These are phyloP conservation scores for Vireo altiloquus DNA, from an alignment of 2,113 vertebrate genomes.

Conservation along the genomic window DNA sequence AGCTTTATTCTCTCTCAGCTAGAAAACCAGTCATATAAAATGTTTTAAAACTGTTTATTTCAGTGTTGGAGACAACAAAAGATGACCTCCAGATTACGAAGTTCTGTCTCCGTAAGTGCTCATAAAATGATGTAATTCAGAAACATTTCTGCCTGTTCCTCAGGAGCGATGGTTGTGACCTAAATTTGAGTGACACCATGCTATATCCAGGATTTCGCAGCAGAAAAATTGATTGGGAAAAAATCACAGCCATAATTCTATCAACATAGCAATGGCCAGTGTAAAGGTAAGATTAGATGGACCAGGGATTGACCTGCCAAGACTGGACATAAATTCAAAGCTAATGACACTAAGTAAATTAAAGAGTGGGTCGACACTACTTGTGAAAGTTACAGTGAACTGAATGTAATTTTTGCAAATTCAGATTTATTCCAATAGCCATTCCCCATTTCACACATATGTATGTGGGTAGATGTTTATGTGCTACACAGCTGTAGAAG, in stretches of 20 bases:
- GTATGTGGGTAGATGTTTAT: rapidly evolving
- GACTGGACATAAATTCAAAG: neutral
- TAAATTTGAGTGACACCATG: neutral
- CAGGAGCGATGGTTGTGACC: neutral
- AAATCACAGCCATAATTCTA: neutral
- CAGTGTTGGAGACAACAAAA: neutral
- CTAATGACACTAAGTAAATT: neutral
- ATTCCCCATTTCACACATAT: rapidly evolving
- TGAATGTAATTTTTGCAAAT: neutral
- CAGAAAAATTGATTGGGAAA: neutral
- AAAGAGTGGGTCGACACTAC: neutral
- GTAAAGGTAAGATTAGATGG: neutral
- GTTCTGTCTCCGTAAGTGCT: neutral
- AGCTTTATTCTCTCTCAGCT: neutral
- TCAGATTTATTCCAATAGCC: neutral
- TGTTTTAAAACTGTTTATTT: neutral
- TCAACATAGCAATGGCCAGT: neutral
- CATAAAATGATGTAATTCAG: neutral
- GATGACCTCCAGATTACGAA: neutral
- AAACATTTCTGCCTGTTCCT: neutral
- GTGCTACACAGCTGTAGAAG: neutral
- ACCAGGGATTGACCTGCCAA: neutral
- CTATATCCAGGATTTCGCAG: neutral
- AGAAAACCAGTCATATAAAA: neutral
- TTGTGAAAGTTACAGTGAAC: neutral